Base-by-base conservation (phyloP, 2,113 vertebrate genomes). In the Platichthys stellatus region DNA sequence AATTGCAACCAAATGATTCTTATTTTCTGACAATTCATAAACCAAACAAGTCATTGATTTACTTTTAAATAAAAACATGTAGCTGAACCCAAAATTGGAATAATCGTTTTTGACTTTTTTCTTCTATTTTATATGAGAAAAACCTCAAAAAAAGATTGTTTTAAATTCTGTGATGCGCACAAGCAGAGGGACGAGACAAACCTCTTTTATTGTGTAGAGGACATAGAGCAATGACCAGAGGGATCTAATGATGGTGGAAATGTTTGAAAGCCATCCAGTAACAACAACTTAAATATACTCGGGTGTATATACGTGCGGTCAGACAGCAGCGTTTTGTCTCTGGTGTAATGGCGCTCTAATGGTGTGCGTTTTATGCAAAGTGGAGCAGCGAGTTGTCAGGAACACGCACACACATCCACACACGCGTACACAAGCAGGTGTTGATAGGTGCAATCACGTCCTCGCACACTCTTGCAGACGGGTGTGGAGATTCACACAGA, bases 261-360 rank as follows among this genome's bases (percentile, higher is more conserved):
- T 78, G 78, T 90, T 88, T 92, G 90, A 89, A 91, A 86, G 70
- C 58, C 72, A 5, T 85, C 90, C 89, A 91, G 84, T 20, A 28
- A 66, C 81, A 40, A 70, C 63, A 74, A 63, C 79, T 83, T 82
- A 56, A 69, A 86, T 83, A 83, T 69, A 78, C 85, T 82, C 20
- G 18, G 67, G 61, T 73, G 74, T 84, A 88, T 89, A 85, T 89
- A 83, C 21, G 40, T 77, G 62, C 76, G 81, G 67, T 86, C 66
- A 74, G 83, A 90, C 83, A 65, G 77, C 74, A 13, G 47, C 72
- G 47, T 70, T 86, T 80, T 62, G 65, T 83, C 75, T 89, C 85
- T 10, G 45, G 56, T 59, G 57, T 70, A 89, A 84, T 71, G 38
- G 2, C 3, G 8, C 38, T 9, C 1, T 40, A 40, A 40, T 64